Base-by-base conservation (phyloP, 2,797 vertebrate species). In the Brachyalestes nurse region DNA sequence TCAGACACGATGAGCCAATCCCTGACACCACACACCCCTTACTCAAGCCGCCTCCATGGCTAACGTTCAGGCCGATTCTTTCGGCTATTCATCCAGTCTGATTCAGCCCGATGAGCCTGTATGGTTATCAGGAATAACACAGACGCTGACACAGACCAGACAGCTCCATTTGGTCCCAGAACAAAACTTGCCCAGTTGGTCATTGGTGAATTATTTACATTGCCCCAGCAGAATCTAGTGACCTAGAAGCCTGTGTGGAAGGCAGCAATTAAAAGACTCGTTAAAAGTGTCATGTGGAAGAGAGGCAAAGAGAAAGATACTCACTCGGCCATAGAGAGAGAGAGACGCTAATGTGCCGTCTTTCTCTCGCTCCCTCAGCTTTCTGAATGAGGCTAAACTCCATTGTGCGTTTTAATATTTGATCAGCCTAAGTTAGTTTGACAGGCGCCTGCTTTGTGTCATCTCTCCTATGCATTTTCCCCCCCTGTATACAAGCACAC, bases 1-100 rank as follows among this genome's bases (percentile, higher is more conserved):
- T 85, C 79, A 83, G 79, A 84, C 85, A 85, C 23, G 78, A 83
- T 87, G 83, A 84, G 85, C 85, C 85, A 87, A 76, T 85, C 79
- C 65, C 79, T 79, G 81, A 87, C 77, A 81, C 77, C 49, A 74
- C 83, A 81, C 83, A 76, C 81, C 76, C 76, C 69, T 85, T 60
- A 66, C 51, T 73, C 78, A 83, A 75, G n/a, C 75, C 75, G 76
- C 70, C 55, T 67, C 72, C 45, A 12, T 64, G 67, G 55, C 75
- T 78, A 83, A 85, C 75, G 53, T 77, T 83, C 57, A 75, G 9
- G 71, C 81, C 16, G 40, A 77, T 57, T 45, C 51, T 65, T 38
- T 70, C 75, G 80, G 55, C 70, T 77, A 69, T 78, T 78, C 58
- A 60, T 73, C 19, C n/a, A 58, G 62, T 42, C 21, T 38, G 61